phyloP scores from a whole-genome alignment of 2,888 invertebrate genomes.

The Pollenia amentaria region DNA sequence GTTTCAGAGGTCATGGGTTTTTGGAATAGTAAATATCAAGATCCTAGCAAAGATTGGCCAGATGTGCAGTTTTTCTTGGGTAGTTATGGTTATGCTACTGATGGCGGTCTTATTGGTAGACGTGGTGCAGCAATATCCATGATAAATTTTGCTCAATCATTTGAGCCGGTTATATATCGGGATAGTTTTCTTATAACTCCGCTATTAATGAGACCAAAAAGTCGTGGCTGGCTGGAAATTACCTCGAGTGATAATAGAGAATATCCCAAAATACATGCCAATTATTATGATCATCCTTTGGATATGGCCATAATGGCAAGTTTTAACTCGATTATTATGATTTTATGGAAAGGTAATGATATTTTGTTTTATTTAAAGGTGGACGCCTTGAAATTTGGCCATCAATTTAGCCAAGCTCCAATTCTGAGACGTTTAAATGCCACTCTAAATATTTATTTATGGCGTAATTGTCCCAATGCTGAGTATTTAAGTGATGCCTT shows the following conservation, averaged over 20 bases:
- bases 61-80: conserved; percentile 92
- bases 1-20: conserved; percentile 93
- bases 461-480: conserved; percentile 88
- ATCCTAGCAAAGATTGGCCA: conserved; percentile 89
- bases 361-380: conserved; percentile 84
- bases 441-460: conserved; percentile 87
- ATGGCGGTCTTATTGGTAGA: conserved; percentile 91
- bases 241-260: conserved; percentile 89
- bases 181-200: conserved; percentile 89
- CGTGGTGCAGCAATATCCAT: conserved; percentile 88
- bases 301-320: conserved; percentile 90
- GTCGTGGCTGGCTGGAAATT: conserved; percentile 89
- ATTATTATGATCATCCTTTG: conserved; percentile 90
- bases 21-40: conserved; percentile 90
- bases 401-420: conserved; percentile 87
- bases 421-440: conserved; percentile 87
- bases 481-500: conserved; percentile 90
- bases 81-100: conserved; percentile 90
- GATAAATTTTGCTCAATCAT: conserved; percentile 88
- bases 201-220: conserved; percentile 89
- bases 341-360: neutral
- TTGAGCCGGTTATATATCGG: conserved; percentile 89
- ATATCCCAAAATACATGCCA: conserved; percentile 94
- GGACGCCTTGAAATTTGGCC: conserved; percentile 90
- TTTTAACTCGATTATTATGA: conserved; percentile 61